phyloP scores from a whole-genome alignment of 2,113 vertebrate genomes.

The Pterophyllum scalare region DNA sequence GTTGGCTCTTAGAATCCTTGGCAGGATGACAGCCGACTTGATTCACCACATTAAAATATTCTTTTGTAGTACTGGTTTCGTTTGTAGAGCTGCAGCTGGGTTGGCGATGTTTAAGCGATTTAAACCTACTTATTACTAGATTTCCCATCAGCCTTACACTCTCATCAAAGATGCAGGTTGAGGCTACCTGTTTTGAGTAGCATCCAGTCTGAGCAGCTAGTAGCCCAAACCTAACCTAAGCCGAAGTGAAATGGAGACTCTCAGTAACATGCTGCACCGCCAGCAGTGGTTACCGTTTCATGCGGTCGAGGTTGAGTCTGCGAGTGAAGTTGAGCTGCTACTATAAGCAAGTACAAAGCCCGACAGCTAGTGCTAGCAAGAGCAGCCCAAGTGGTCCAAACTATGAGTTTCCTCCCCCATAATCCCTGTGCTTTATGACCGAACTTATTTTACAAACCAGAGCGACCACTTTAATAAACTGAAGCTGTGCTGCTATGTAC shows the following conservation, averaged over 20 bases:
- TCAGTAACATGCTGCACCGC: neutral
- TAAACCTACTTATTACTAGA: neutral
- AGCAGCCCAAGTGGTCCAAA: no score
- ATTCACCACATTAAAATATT: constrained; percentile 26
- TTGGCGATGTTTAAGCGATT: neutral
- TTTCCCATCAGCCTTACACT: neutral
- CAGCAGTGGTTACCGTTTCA: neutral
- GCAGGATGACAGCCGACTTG: constrained; percentile 27
- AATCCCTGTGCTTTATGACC: no score
- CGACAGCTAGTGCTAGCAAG: no score
- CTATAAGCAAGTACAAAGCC: no score
- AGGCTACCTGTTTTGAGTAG: neutral
- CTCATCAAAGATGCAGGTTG: neutral
- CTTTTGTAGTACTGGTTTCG: constrained; percentile 25
- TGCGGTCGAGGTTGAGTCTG: neutral
- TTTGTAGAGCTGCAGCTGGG: neutral
- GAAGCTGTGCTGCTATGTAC: neutral
- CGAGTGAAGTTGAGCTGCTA: neutral
- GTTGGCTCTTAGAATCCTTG: neutral
- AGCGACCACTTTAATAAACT: neutral
- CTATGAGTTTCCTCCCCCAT: no score
- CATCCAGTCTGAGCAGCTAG: no score
- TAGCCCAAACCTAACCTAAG: neutral
- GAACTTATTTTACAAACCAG: no score
- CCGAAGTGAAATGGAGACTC: neutral